Base-by-base conservation (phyloP, 2,797 vertebrate genomes). In the Eleutherodactylus coqui region DNA sequence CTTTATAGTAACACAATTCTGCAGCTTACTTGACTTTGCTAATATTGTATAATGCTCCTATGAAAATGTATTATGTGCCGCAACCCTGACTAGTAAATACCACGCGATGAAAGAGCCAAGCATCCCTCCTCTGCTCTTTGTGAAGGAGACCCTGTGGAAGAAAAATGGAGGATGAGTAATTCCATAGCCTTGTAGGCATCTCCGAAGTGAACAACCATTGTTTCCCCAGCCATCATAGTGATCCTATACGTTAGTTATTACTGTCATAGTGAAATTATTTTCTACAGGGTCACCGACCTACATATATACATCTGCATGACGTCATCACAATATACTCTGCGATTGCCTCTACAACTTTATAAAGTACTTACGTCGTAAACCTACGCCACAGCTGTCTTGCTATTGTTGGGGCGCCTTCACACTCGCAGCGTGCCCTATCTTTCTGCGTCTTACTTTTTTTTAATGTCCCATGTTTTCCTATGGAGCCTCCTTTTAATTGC, bases 141-240 rank as follows among this genome's bases (percentile, higher is more conserved):
- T 58, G 55, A 60, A 29, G 58, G 58, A 60, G 58, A 60, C 58
- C 58, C 58, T 29, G 58, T 60, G 58, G 29, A 60, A 60, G 29
- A 5, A 60, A 60, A 29, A n/a, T n/a, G n/a, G n/a, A 29, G 53
- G 9, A 60, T n/a, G 13, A 29, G 58, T 60, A 60, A 29, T 60
- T 60, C 10, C 13, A 29, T 27, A 11, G 27, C 58, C 27, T 29
- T 29, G 10, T 60, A 60, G 58, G 58, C 58, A 60, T 60, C 58
- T 60, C 58, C 29, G 27, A 60, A 60, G n/a, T 60, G 27, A 58
- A 58, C 27, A 60, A n/a, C 10, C 27, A 60, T 60, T 60, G 58
- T 60, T 60, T 60, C 14, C 55, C 2, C n/a, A 14, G 58, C 27
- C 29, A 10, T 60, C n/a, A 60, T 27, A 19, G 49, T 10, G 49